Percentiles rank a stretch among this genome's conserved stretches.
Conservation (phyloP, 2,113 vertebrate species). For the Oxyruncus cristatus region DNA sequence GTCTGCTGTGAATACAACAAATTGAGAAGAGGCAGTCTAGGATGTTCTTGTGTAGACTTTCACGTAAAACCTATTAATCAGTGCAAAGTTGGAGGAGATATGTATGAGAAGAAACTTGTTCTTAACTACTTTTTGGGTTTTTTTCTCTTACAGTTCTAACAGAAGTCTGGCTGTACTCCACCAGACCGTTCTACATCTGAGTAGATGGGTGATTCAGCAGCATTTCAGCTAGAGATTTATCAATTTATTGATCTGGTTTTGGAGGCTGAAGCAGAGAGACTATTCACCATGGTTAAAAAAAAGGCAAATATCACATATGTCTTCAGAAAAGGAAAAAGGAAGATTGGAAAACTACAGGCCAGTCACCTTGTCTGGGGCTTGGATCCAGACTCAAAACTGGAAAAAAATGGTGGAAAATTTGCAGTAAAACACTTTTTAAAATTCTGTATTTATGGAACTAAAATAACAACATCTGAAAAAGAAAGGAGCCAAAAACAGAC, state of each 20-base stretch:
- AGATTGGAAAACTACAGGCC: background rate
- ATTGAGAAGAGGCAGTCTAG: background rate
- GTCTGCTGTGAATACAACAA: background rate
- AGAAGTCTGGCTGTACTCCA: background rate
- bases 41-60: background rate
- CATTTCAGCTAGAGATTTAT: background rate
- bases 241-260: background rate
- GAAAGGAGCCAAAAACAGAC: background rate
- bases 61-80: background rate
- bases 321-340: background rate
- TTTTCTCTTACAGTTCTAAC: background rate
- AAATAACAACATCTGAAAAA: background rate
- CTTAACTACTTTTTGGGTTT: background rate
- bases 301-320: rapidly evolving
- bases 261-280: background rate
- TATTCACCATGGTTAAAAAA: background rate
- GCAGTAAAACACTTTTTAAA: background rate
- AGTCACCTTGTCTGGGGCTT: background rate
- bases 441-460: background rate
- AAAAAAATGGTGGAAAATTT: background rate
- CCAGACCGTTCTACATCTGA: background rate
- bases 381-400: background rate
- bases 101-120: background rate
- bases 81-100: background rate
- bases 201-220: background rate